Evolutionary conservation across 2,113 vertebrate genomes (phyloP).

Genomic region (Plestiodon gilberti): DNA sequence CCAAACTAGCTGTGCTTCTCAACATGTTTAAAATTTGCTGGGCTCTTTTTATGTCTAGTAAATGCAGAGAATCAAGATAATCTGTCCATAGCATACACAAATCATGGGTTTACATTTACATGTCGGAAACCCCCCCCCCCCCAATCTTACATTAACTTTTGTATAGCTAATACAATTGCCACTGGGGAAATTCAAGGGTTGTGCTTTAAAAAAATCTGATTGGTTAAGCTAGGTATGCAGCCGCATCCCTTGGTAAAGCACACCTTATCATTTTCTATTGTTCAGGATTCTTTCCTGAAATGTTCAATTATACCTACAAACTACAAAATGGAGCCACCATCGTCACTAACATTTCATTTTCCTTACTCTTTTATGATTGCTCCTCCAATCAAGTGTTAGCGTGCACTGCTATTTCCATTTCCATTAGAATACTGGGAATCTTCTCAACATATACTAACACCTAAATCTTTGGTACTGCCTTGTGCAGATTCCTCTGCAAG

Average conservation of each 20-base stretch:
- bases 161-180: constrained; percentile 37
- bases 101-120: constrained; percentile 39
- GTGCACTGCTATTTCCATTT: constrained; percentile 11
- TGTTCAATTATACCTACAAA: constrained; percentile 35
- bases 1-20: constrained; percentile 55
- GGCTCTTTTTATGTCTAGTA: constrained; percentile 49
- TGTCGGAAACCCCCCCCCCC: constrained; percentile 54
- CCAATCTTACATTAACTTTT: constrained; percentile 48
- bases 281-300: constrained; percentile 38
- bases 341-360: constrained; percentile 37
- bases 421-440: constrained; percentile 1
- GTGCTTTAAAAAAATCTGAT: constrained; percentile 59
- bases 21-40: constrained; percentile 56
- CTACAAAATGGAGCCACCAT: constrained; percentile 33
- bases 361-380: constrained; percentile 35
- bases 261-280: not conserved
- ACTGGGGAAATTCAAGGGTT: constrained; percentile 53
- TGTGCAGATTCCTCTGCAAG: constrained; percentile 39
- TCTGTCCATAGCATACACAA: constrained; percentile 50
- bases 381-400: constrained; percentile 48
- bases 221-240: constrained; percentile 21
- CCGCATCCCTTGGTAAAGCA: constrained; percentile 42
- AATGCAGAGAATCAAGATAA: constrained; percentile 66
- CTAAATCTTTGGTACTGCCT: constrained; percentile 32
- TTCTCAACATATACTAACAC: not conserved